These are phyloP conservation scores for Geodia barretti DNA, from an alignment of 37 sponge, comb jelly and placozoan genomes.

Conservation along the genomic window DNA sequence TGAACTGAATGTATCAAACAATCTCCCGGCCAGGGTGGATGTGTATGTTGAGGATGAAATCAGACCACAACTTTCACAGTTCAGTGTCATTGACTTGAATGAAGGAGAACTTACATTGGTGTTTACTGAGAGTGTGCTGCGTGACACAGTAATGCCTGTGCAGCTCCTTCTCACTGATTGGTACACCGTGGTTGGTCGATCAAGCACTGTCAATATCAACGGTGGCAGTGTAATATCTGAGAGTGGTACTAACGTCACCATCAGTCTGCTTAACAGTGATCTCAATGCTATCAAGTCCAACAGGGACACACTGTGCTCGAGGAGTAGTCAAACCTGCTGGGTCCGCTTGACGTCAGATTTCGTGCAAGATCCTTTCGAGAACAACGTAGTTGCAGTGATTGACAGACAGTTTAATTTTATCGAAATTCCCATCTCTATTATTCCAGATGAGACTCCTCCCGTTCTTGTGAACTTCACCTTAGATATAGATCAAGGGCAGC, in stretches of 20 bases:
- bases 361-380: slow-evolving; percentile 68
- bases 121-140: slow-evolving; percentile 78
- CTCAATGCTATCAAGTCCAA: slow-evolving; percentile 61
- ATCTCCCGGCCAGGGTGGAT: slow-evolving; percentile 40
- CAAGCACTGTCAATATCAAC: slow-evolving; percentile 36
- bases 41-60: slow-evolving; percentile 54
- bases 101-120: slow-evolving; percentile 60
- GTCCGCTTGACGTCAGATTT: slow-evolving; percentile 50
- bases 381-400: slow-evolving; percentile 44
- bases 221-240: slow-evolving; percentile 32
- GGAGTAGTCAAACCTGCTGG: slow-evolving; percentile 59
- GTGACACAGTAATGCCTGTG: slow-evolving; percentile 33
- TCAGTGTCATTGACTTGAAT: slow-evolving; percentile 70
- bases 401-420: slow-evolving; percentile 26
- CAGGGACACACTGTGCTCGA: slow-evolving; percentile 32
- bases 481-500: slow-evolving; percentile 52
- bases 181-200: slow-evolving; percentile 28
- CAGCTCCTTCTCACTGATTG: slow-evolving; percentile 70
- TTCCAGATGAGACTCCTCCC: slow-evolving; percentile 68
- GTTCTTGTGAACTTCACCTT: slow-evolving; percentile 50
- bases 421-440: slow-evolving; percentile 9
- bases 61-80: slow-evolving; percentile 63
- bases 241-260: slow-evolving; percentile 68
- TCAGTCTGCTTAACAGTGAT: slow-evolving; percentile 59
- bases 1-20: slow-evolving; percentile 6